Evolutionary conservation across 37 sponge, comb jelly and placozoan genomes (phyloP), one percentile per base, ranked within the genome.

Genomic region (Theonella swinhoei): DNA sequence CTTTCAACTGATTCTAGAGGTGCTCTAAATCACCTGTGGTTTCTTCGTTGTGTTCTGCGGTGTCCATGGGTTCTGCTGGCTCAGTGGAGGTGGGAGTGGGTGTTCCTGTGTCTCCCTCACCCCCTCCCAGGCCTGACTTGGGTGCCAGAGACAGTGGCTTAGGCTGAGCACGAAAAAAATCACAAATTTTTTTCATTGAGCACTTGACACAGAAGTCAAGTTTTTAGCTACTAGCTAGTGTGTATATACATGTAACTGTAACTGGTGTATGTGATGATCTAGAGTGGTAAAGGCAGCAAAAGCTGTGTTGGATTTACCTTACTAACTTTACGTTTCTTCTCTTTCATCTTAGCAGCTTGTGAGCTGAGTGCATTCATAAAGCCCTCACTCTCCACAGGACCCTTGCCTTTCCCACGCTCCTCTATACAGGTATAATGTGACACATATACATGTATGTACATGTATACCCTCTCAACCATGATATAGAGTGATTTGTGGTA

Each of bases 321-420:
- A 41, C 82, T 91, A 17, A 68, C 41, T 42, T 83, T 91, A 64
- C 83, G 82, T 62, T 79, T 79, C 60, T 90, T 83, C 69, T 36
- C 59, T 37, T 75, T 83, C 19, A 73, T 79, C 42, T 88, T 80
- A 20, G 54, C 75, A 1, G 33, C 82, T 17, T 77, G 78, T 1
- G 83, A 77, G 60, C 87, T 85, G 34, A 93, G 86, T 31, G 90
- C 86, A 67, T 88, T 78, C 93, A 93, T 93, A 78, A 93, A 93
- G 20, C 89, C 89, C 0, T 71, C 47, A 37, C 93, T 93, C 73
- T 93, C 93, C 47, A 77, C 54, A 1, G 74, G 75, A 26, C 87
- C 92, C 37, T 85, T 85, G 37, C 69, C 76, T 58, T 75, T 75
- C 20, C n/a, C 61, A 42, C 39, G 17, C 64, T 82, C 71, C 4